Conservation (phyloP, 2,888 invertebrate genomes). For the Lithosia quadra region DNA sequence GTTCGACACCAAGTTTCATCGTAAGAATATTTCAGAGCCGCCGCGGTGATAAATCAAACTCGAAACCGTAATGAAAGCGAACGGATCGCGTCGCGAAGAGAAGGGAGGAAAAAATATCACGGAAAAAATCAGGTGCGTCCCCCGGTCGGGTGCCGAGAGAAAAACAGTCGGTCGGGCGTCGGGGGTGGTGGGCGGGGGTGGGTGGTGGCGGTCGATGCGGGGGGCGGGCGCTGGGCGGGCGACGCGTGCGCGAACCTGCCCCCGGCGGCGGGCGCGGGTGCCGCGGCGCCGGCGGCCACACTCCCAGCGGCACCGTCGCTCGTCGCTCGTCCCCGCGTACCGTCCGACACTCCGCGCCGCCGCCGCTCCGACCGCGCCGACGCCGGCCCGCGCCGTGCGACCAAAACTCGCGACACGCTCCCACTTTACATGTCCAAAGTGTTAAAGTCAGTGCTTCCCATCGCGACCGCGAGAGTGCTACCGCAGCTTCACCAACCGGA, state of each 20-base stretch:
- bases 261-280: slow-evolving; percentile 63
- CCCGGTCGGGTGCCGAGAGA: slow-evolving; percentile 84
- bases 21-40: slow-evolving; percentile 84
- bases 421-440: slow-evolving; percentile 84
- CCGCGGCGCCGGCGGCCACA: slow-evolving; percentile 65
- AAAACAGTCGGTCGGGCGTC: slow-evolving; percentile 80
- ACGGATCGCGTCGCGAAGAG: slow-evolving; percentile 87
- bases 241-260: slow-evolving; percentile 75
- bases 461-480: slow-evolving; percentile 83
- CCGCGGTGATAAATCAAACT: slow-evolving; percentile 87
- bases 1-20: slow-evolving; percentile 82
- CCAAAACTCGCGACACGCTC: slow-evolving; percentile 68
- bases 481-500: slow-evolving; percentile 81
- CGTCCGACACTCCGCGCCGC: slow-evolving; percentile 78
- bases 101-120: slow-evolving; percentile 87
- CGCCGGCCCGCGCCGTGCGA: slow-evolving; percentile 82
- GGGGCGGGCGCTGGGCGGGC: slow-evolving; percentile 75
- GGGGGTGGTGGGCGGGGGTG: slow-evolving; percentile 72
- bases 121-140: slow-evolving; percentile 87
- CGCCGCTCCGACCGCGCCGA: slow-evolving; percentile 77
- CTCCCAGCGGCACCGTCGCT: slow-evolving; percentile 65
- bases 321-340: slow-evolving; percentile 61
- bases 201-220: slow-evolving; percentile 81
- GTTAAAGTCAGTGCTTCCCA: slow-evolving; percentile 84
- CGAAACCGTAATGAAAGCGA: slow-evolving; percentile 87